These are phyloP conservation scores for Seriola dumerili DNA, from an alignment of 2,113 vertebrate genomes.

Conservation along the genomic window DNA sequence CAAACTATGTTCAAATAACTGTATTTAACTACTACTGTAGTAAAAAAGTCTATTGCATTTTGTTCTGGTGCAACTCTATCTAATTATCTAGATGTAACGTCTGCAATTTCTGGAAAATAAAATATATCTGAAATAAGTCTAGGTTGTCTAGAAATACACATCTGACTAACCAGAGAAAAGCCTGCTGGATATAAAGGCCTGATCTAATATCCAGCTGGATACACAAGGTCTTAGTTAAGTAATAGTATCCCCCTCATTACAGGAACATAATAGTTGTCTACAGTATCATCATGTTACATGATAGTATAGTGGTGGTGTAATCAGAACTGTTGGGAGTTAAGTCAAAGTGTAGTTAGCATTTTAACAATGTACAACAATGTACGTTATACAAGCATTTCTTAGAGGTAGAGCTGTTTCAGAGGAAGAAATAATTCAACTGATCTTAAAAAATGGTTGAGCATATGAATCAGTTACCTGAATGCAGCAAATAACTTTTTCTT, in stretches of 20 bases:
- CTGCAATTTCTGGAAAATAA: not conserved
- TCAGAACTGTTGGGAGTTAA: constrained; percentile 31
- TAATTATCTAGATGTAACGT: too few relatives aligned
- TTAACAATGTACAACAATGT: constrained; percentile 17
- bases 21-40: not conserved
- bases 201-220: constrained; percentile 1
- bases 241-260: constrained; percentile 43
- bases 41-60: not conserved
- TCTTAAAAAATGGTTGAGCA: not conserved
- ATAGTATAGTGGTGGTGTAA: constrained; percentile 42
- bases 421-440: not conserved
- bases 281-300: constrained; percentile 43
- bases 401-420: not conserved
- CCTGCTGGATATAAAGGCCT: constrained; percentile 4
- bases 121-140: not conserved
- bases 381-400: constrained; percentile 8
- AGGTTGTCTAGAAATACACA: not conserved
- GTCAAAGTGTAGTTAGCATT: not conserved
- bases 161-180: not conserved
- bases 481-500: not conserved
- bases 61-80: not conserved
- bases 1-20: not conserved
- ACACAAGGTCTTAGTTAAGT: constrained; percentile 59
- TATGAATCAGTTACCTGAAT: not conserved
- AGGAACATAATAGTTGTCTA: constrained; percentile 45